Evolutionary conservation across 1,140 invertebrate genomes (phyloP), one percentile per base, ranked within the genome.

Genomic region (Teleogryllus occipitalis): DNA sequence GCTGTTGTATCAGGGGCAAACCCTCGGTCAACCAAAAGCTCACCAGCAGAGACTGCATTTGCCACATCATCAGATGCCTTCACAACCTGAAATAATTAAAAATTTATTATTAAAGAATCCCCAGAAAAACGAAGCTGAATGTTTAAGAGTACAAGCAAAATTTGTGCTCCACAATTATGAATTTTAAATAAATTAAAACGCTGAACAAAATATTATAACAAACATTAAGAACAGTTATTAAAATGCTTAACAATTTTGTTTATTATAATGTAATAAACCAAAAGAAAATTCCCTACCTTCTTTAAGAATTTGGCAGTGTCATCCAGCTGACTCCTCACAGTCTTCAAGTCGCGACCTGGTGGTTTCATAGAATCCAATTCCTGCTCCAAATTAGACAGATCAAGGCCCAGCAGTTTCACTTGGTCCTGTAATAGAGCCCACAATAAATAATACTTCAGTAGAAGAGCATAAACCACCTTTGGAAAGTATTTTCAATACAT

Each of bases 331-430:
- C 86, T 87, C 49, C 92, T 89, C 0, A 99, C 93, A 0, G 92
- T 92, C 83, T 95, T 94, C 27, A 97, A 90, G 84, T 98, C 96
- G 27, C 97, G 89, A 8, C 92, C 96, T 0, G 96, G 91, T 2
- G 96, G 92, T 83, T 93, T 93, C 90, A 97, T 94, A 7, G 87
- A 87, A 83, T 97, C 94, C 10, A 98, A 86, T 84, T 97, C 94
- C 72, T 92, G 90, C 85, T 98, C 97, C 18, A 98, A 84, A 73
- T 90, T 90, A 8, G 91, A 90, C 0, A 98, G 85, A 85, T 97
- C 93, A 80, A 92, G 89, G 65, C 89, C 90, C 3, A 97, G 88
- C 10, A 84, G 87, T 85, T 96, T 97, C 2, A 96, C 91, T 86
- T 94, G 92, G 75, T 96, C 94, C 88, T 90, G 80, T 75, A 83